phyloP scores from a whole-genome alignment of 2,113 vertebrate species.

The Cyprinodon brontotheroides region DNA sequence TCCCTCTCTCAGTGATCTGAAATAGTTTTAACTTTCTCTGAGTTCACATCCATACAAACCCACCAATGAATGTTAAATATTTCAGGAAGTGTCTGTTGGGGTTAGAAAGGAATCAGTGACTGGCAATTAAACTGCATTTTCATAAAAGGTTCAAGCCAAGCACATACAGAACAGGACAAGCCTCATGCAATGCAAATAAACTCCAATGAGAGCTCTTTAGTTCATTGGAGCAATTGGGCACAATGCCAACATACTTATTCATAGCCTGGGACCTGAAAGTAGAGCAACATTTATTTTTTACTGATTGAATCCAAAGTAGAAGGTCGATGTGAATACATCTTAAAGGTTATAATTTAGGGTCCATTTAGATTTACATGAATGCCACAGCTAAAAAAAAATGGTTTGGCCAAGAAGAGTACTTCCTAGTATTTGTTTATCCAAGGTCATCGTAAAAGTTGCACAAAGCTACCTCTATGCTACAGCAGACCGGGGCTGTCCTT shows the following conservation, averaged over 20 bases:
- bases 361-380: conserved; percentile 50
- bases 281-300: conserved; percentile 23
- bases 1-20: conserved; percentile 3
- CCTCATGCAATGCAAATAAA: conserved; percentile 50
- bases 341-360: conserved; percentile 40
- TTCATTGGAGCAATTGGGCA: conserved; percentile 31
- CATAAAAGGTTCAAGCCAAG: conserved; percentile 40
- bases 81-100: conserved; percentile 38
- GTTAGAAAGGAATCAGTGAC: conserved; percentile 13
- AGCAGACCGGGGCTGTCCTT: too few relatives aligned
- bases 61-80: conserved; percentile 44
- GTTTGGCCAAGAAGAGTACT: too few relatives aligned
- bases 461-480: too few relatives aligned
- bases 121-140: conserved; percentile 59
- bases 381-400: not conserved
- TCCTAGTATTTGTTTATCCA: too few relatives aligned
- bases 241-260: conserved; percentile 32
- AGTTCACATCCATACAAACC: conserved; percentile 26
- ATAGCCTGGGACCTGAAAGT: conserved; percentile 21
- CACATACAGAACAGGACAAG: conserved; percentile 8
- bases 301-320: conserved; percentile 34
- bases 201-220: conserved; percentile 27
- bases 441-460: too few relatives aligned
- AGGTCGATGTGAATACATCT: conserved; percentile 40
- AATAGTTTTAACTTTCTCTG: conserved; percentile 25